These are phyloP conservation scores for Rachycentron canadum DNA, from an alignment of 2,797 vertebrate species.

Conservation along the genomic window DNA sequence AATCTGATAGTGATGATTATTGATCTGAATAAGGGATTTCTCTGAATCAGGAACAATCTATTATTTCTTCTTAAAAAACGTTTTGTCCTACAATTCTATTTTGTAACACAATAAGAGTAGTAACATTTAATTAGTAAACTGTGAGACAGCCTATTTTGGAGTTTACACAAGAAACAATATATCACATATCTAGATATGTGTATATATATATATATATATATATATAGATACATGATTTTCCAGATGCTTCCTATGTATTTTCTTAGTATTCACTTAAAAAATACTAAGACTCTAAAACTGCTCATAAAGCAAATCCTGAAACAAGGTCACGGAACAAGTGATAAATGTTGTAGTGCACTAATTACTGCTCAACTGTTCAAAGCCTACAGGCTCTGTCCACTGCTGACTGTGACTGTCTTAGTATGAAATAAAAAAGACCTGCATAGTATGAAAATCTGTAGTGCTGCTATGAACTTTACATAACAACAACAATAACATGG, in stretches of 20 bases:
- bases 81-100: not conserved
- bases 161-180: no score
- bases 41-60: not conserved
- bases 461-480: not conserved
- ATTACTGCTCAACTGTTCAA: not conserved
- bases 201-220: no score
- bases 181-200: no score
- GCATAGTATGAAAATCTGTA: not conserved
- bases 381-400: not conserved
- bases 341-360: not conserved
- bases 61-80: not conserved
- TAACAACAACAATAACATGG: no score
- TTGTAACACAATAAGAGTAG: not conserved
- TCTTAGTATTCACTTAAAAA: not conserved
- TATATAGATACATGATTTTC: not conserved
- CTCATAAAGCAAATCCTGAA: not conserved
- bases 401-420: not conserved
- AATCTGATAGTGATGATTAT: no score
- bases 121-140: no score
- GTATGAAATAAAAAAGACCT: no score
- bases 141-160: no score
- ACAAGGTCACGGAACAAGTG: not conserved
- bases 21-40: no score
- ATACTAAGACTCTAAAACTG: not conserved
- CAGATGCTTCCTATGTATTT: not conserved